Evolutionary conservation across 2,888 invertebrate genomes (phyloP).

Genomic region (Pristionchus exspectatus): DNA sequence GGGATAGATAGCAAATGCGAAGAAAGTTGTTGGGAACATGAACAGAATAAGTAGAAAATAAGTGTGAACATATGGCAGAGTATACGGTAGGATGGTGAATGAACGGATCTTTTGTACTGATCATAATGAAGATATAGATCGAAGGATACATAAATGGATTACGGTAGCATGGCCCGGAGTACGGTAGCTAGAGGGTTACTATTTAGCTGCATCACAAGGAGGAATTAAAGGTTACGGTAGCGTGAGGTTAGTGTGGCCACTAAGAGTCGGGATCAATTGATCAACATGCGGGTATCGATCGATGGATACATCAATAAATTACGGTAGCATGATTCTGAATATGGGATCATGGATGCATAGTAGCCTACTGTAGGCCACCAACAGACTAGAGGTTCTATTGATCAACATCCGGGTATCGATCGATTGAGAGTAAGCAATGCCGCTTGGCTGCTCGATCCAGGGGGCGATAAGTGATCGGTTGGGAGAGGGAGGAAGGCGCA

Average conservation of each 20-base stretch:
- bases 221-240: too few species aligned
- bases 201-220: too few species aligned
- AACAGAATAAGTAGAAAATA: too few species aligned
- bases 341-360: too few species aligned
- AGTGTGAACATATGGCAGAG: background rate
- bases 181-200: too few species aligned
- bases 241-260: too few species aligned
- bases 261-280: too few species aligned
- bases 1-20: background rate
- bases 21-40: background rate
- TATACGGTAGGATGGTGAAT: background rate
- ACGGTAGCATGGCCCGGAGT: background rate
- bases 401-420: background rate
- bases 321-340: background rate
- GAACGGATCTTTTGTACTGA: too few species aligned
- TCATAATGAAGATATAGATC: too few species aligned
- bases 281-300: background rate
- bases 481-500: background rate
- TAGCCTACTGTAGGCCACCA: too few species aligned
- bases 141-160: background rate
- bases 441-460: background rate
- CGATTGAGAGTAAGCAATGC: background rate
- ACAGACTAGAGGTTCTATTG: background rate
- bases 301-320: background rate
- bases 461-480: slow-evolving; percentile 45